Base-by-base conservation (phyloP, 2,113 vertebrate genomes). In the Plecturocebus donacophilus region DNA sequence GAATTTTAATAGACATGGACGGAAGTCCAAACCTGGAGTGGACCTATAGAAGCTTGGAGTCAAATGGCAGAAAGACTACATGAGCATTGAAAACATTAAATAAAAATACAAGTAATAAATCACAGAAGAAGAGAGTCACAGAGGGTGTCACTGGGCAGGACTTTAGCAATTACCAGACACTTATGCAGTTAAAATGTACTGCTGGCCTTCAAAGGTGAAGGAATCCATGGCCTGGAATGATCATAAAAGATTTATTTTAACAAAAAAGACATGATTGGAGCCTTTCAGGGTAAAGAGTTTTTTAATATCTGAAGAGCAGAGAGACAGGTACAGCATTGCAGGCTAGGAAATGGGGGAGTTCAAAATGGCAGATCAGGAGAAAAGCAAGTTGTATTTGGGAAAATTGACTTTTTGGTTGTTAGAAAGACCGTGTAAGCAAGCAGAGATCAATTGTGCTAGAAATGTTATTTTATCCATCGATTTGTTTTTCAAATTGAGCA, bases 401-500 rank as follows among this genome's bases (percentile, higher is more conserved):
- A 96, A 82, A 93, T 27, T 70, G 70, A 94, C 70, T 71, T 66
- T 42, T 23, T 76, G 19, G 54, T 70, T 83, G 88, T 88, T 81
- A 66, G 30, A 94, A 87, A 94, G 56, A 75, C 66, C 40, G 61
- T 56, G 81, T 40, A 90, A 71, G 77, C 56, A 94, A 49, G 68
- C 6, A 73, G 66, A 94, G 66, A 91, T 95, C 71, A 91, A 52
- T 76, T 64, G 27, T 47, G 56, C 58, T 94, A 45, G 16, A 93
- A 97, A 84, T 52, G 27, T 77, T 96, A 88, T 83, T 97, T 90
- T 94, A 94, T 70, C 92, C 81, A 90, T 66, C 58, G 42, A 81
- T 92, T 91, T 82, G 21, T 87, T 96, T 95, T 95, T 84, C 82
- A 90, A 95, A 82, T 56, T 84, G 86, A 96, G 77, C 49, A 86